phyloP scores from a whole-genome alignment of 1,140 invertebrate genomes.

The Leptinotarsa texana region DNA sequence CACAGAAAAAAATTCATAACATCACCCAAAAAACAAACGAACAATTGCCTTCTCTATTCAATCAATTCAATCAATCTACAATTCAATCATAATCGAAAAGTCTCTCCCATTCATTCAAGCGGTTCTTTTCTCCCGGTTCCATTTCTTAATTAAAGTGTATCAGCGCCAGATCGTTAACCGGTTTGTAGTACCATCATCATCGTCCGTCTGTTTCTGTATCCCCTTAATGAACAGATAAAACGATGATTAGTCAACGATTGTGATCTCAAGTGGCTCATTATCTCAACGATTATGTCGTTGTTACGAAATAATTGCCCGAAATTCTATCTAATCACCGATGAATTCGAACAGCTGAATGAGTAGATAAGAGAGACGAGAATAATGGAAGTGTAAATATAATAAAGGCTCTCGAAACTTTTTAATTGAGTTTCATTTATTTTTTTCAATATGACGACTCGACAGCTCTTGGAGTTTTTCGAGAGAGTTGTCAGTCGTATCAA shows the following conservation, averaged over 20 bases:
- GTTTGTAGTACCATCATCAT: slow-evolving; percentile 1
- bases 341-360: not conserved
- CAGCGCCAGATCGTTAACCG: not conserved
- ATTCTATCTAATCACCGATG: slow-evolving; percentile 15
- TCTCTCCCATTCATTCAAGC: too few relatives aligned
- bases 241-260: slow-evolving; percentile 17
- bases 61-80: too few relatives aligned
- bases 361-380: not conserved
- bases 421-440: not conserved
- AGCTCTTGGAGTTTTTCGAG: too few relatives aligned
- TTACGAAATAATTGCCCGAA: slow-evolving; percentile 19
- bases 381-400: not conserved
- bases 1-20: too few relatives aligned
- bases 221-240: slow-evolving; percentile 16
- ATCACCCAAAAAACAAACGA: too few relatives aligned
- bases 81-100: too few relatives aligned
- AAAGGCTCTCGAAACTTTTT: not conserved
- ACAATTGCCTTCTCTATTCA: too few relatives aligned
- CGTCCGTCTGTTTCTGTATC: not conserved
- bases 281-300: slow-evolving; percentile 10
- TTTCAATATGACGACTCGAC: too few relatives aligned
- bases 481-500: too few relatives aligned
- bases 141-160: not conserved
- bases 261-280: slow-evolving; percentile 20
- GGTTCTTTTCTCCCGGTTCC: too few relatives aligned